Conservation (phyloP, 2,113 vertebrate genomes). For the Pollachius pollachius region DNA sequence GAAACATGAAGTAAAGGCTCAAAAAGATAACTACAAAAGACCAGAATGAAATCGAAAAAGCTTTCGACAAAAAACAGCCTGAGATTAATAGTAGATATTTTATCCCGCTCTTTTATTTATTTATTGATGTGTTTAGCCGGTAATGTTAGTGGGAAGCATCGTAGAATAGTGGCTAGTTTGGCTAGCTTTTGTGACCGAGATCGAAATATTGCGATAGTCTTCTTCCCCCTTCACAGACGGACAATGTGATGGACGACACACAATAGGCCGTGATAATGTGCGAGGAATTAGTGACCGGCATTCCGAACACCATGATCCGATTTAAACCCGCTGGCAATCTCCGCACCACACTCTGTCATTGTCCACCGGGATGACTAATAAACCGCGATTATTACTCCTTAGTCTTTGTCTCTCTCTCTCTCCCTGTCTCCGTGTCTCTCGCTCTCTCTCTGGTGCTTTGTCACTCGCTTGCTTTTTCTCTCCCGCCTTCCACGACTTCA, state of each 20-base stretch:
- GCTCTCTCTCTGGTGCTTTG: too few relatives aligned
- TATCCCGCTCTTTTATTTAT: too few relatives aligned
- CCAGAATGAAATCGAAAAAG: too few relatives aligned
- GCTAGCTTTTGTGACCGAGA: too few relatives aligned
- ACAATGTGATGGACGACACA: constrained; percentile 20
- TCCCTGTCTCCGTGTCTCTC: neutral
- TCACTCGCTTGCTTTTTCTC: constrained; percentile 31
- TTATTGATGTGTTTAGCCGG: too few relatives aligned
- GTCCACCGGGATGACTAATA: constrained; percentile 64
- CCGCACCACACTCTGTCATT: constrained; percentile 54
- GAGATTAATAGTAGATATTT: too few relatives aligned
- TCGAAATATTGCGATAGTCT: constrained; percentile 8
- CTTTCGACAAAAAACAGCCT: too few relatives aligned
- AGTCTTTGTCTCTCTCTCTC: neutral
- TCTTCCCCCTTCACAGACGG: constrained; percentile 36
- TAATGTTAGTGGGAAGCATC: too few relatives aligned
- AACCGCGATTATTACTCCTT: constrained; percentile 58
- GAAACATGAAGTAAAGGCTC: too few relatives aligned
- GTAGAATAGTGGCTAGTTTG: too few relatives aligned
- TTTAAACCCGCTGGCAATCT: constrained; percentile 66
- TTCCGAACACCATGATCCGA: too few relatives aligned
- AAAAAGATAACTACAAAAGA: too few relatives aligned
- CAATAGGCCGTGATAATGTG: constrained; percentile 50
- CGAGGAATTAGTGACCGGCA: constrained; percentile 59
- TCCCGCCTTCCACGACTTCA: constrained; percentile 46